Evolutionary conservation across 53 echinoderm and acorn worm genomes (phyloP).

Genomic region (Paelopatides confundens): DNA sequence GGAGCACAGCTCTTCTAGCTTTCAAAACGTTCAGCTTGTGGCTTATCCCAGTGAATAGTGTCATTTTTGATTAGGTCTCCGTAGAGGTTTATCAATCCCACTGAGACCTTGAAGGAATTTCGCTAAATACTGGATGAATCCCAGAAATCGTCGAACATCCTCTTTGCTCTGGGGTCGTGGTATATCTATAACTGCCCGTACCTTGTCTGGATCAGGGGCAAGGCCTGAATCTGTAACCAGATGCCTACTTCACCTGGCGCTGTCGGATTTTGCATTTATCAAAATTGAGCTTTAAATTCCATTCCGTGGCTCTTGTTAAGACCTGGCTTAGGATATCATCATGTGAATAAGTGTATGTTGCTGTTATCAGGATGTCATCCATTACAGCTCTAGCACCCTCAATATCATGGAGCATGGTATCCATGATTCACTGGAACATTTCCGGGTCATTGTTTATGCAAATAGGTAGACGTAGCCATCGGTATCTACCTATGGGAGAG

Average conservation of each 20-base stretch:
- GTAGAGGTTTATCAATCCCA: conserved; percentile 40
- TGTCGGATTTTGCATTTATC: conserved; percentile 60
- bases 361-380: conserved; percentile 66
- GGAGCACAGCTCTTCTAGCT: conserved; percentile 41
- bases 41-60: conserved; percentile 57
- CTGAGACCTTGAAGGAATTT: conserved; percentile 63
- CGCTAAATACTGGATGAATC: conserved; percentile 44
- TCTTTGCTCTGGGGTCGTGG: conserved; percentile 46
- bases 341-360: conserved; percentile 10
- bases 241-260: conserved; percentile 54
- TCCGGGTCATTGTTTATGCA: conserved; percentile 70
- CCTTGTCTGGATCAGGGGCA: conserved; percentile 50
- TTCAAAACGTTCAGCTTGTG: conserved; percentile 40
- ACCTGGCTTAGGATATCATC: conserved; percentile 50
- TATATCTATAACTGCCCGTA: conserved; percentile 40
- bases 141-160: conserved; percentile 58
- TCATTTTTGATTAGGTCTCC: conserved; percentile 46
- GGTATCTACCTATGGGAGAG: conserved; percentile 54
- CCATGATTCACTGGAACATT: conserved; percentile 72
- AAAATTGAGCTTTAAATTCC: conserved; percentile 60
- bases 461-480: conserved; percentile 65
- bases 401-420: conserved; percentile 53
- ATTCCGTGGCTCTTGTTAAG: conserved; percentile 30
- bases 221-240: conserved; percentile 43
- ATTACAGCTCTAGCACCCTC: conserved; percentile 53